Percentiles rank a stretch among this genome's conserved stretches.
These are phyloP conservation scores for Hemistola chrysoprasaria DNA, from an alignment of 2,888 invertebrate species.

Conservation along the genomic window DNA sequence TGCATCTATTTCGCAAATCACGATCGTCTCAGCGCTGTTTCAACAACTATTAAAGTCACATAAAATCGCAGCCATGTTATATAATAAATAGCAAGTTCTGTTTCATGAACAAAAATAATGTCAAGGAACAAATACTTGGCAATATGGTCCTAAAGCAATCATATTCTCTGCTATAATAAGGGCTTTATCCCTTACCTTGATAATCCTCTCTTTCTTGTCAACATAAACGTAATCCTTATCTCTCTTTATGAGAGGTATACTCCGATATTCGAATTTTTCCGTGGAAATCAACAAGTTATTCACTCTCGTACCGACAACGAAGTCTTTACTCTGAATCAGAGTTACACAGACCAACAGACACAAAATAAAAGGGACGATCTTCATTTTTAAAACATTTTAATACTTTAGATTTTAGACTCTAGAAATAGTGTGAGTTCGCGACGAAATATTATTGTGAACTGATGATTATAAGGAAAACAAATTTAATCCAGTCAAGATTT, in stretches of 20 bases:
- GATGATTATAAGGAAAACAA: slow-evolving; percentile 46
- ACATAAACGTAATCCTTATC: slow-evolving; percentile 66
- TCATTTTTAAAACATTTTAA: slow-evolving; percentile 49
- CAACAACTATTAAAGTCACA: too few species aligned
- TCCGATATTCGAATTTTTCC: slow-evolving; percentile 53
- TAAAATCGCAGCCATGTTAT: too few species aligned
- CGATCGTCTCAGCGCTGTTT: too few species aligned
- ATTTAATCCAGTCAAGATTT: slow-evolving; percentile 41
- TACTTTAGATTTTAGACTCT: slow-evolving; percentile 11
- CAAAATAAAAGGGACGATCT: slow-evolving; percentile 42
- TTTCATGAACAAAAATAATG: too few species aligned
- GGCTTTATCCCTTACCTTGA: slow-evolving; percentile 70
- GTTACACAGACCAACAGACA: slow-evolving; percentile 48
- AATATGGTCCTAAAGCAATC: too few species aligned
- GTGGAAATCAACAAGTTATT: slow-evolving; percentile 69
- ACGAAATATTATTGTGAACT: slow-evolving; percentile 29
- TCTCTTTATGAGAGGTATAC: slow-evolving; percentile 54
- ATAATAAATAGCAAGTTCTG: too few species aligned
- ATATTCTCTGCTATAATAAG: too few species aligned
- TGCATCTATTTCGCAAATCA: too few species aligned
- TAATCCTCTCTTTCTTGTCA: slow-evolving; percentile 61
- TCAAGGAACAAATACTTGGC: too few species aligned
- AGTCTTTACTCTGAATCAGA: slow-evolving; percentile 57
- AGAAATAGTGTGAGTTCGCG: slow-evolving; percentile 41
- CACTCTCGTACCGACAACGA: slow-evolving; percentile 57